phyloP scores from a whole-genome alignment of 2,113 vertebrate genomes.

The Eurypyga helias region DNA sequence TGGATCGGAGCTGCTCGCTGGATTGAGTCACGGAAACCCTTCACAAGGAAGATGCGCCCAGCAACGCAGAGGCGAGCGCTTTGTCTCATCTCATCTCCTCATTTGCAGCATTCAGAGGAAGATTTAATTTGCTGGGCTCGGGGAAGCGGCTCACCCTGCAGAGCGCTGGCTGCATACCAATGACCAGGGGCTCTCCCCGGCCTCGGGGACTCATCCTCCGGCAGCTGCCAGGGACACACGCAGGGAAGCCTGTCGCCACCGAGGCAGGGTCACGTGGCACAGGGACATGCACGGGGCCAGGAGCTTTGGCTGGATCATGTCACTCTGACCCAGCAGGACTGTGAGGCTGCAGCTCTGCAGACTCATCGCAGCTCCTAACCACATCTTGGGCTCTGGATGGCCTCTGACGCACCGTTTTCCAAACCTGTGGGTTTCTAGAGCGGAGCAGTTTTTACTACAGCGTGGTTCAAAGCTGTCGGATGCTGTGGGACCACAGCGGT shows the following conservation, averaged over 20 bases:
- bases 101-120: slow-evolving; percentile 31
- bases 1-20: background rate
- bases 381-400: accelerated
- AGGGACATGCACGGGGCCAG: accelerated
- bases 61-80: background rate
- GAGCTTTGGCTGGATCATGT: accelerated
- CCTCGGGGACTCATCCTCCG: background rate
- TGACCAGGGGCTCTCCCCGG: background rate
- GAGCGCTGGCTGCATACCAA: slow-evolving; percentile 1
- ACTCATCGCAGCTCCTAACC: accelerated
- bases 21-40: accelerated
- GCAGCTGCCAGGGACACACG: background rate
- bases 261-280: background rate
- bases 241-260: background rate
- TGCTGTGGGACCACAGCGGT: accelerated
- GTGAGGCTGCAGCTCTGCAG: background rate
- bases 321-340: accelerated
- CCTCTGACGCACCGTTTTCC: accelerated
- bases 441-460: accelerated
- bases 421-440: accelerated
- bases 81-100: slow-evolving; percentile 52
- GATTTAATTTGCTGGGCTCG: slow-evolving; percentile 56
- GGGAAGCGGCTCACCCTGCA: background rate
- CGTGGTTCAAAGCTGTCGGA: background rate
- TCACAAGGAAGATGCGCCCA: background rate